Percentiles rank a stretch among this genome's conserved stretches.
Evolutionary conservation across 2,888 invertebrate species (phyloP).

Genomic region (Laspeyria flexula): DNA sequence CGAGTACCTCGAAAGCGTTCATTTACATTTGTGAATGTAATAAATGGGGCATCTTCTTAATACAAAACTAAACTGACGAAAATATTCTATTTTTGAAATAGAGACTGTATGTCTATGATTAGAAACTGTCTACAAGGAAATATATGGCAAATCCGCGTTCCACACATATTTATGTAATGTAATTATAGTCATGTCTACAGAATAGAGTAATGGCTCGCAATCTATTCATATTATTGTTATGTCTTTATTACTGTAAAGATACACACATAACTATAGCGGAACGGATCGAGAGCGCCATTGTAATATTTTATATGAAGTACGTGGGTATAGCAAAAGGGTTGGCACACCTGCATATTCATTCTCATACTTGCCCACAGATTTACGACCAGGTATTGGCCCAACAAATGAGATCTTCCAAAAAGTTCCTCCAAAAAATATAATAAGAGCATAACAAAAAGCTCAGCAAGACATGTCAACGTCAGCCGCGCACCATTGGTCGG

Average conservation of each 20-base stretch:
- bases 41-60: conserved; percentile 82
- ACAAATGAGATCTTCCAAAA: conserved; percentile 83
- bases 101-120: conserved; percentile 52
- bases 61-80: conserved; percentile 75
- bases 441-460: conserved; percentile 80
- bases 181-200: conserved; percentile 20
- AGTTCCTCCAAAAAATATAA: conserved; percentile 81
- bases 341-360: conserved; percentile 79
- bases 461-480: conserved; percentile 78
- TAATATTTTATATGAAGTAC: conserved; percentile 44
- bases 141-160: conserved; percentile 53
- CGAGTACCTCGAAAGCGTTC: conserved; percentile 81
- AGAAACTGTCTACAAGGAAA: conserved; percentile 52
- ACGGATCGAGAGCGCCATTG: conserved; percentile 18
- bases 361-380: conserved; percentile 74
- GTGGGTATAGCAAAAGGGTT: conserved; percentile 64
- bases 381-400: conserved; percentile 81
- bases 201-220: conserved; percentile 10
- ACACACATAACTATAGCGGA: conserved; percentile 18
- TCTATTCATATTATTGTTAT: conserved; percentile 25
- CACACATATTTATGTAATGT: conserved; percentile 36
- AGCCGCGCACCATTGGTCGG: conserved; percentile 77
- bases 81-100: conserved; percentile 66
- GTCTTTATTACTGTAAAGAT: conserved; percentile 28
- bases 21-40: conserved; percentile 84